A percentile compares a stretch with the other conserved stretches of the same genome.
These are phyloP conservation scores for Sylvietta virens DNA, from an alignment of 2,113 vertebrate species.

Conservation along the genomic window DNA sequence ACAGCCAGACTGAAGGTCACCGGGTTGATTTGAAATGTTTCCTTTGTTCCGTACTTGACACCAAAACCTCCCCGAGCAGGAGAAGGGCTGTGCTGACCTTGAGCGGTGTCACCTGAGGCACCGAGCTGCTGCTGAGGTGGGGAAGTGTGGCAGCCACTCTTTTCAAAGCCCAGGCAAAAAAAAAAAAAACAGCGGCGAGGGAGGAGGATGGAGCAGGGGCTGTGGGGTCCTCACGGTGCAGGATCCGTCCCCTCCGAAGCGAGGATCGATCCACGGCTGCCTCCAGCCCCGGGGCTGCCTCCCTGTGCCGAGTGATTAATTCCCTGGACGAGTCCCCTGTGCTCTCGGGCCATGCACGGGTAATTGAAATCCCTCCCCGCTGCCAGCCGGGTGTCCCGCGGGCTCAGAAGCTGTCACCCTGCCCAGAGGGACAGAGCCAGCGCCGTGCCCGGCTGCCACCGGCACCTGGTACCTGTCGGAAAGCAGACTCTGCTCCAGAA, in stretches of 20 bases:
- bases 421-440: neutral
- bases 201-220: neutral
- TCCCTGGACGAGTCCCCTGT: neutral
- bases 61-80: neutral
- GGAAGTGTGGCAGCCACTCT: neutral
- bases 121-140: neutral
- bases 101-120: neutral
- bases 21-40: neutral
- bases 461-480: neutral
- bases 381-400: neutral
- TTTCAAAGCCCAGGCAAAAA: neutral
- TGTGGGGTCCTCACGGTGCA: accelerated
- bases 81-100: neutral
- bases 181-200: no score
- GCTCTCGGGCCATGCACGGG: accelerated
- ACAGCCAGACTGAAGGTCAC: neutral
- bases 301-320: neutral
- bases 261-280: neutral
- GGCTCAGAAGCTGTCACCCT: neutral
- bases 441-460: accelerated
- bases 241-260: accelerated
- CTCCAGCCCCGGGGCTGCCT: neutral
- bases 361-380: neutral
- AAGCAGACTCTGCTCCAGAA: neutral
- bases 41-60: neutral